phyloP scores from a whole-genome alignment of 2,888 invertebrate species.

The Augochlorella aurata region DNA sequence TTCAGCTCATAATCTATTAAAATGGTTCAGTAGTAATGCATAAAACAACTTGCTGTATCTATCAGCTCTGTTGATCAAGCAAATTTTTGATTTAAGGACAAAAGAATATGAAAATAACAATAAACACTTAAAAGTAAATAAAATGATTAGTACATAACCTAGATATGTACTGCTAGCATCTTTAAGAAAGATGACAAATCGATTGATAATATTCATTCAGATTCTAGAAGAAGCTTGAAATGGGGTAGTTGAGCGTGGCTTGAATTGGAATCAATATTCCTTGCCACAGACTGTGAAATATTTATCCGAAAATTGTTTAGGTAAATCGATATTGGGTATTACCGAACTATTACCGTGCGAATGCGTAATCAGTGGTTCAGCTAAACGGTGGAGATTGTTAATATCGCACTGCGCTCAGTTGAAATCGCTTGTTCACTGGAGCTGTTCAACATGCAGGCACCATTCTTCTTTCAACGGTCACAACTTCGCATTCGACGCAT shows the following conservation, averaged over 20 bases:
- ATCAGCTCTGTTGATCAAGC: no score
- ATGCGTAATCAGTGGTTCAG: neutral
- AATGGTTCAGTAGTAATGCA: no score
- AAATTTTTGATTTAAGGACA: no score
- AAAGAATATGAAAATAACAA: no score
- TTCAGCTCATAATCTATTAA: no score
- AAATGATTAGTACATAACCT: no score
- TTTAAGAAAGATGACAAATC: neutral
- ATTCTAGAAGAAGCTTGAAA: neutral
- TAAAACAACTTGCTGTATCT: no score
- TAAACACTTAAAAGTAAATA: no score
- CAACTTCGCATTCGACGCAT: constrained; percentile 3
- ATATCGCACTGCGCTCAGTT: neutral
- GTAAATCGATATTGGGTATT: neutral
- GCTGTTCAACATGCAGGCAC: neutral
- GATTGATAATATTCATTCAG: neutral
- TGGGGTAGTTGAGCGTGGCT: neutral
- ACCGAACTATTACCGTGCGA: neutral
- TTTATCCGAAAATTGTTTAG: neutral
- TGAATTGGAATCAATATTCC: neutral
- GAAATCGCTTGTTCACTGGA: neutral
- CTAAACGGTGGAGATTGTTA: neutral
- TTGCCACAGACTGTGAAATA: neutral
- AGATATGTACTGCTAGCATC: no score
- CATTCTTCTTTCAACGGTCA: neutral